Evolutionary conservation across 2,888 invertebrate genomes (phyloP).

Genomic region (Drosophila mulleri): DNA sequence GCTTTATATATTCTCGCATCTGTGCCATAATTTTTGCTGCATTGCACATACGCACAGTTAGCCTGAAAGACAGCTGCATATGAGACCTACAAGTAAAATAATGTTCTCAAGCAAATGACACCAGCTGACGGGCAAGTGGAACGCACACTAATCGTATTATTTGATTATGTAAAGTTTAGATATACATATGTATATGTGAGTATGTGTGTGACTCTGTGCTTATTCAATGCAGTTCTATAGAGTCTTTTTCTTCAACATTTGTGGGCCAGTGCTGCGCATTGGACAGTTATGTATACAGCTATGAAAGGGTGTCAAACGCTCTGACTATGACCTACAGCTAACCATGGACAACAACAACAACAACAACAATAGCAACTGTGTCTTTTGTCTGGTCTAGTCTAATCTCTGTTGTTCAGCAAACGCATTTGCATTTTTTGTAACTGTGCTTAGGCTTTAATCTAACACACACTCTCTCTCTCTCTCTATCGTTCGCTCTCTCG

Average conservation of each 20-base stretch:
- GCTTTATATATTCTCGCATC: not conserved
- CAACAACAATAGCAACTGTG: constrained; percentile 25
- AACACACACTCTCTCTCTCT: not conserved
- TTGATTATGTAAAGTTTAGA: constrained; percentile 47
- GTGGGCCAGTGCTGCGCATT: constrained; percentile 40
- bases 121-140: constrained; percentile 9
- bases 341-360: constrained; percentile 21
- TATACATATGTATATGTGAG: not conserved
- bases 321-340: constrained; percentile 63
- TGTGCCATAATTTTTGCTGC: constrained; percentile 30
- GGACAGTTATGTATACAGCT: constrained; percentile 31
- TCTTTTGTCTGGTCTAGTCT: constrained; percentile 52
- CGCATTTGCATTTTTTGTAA: constrained; percentile 70
- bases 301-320: constrained; percentile 67
- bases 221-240: constrained; percentile 22
- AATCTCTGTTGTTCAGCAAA: constrained; percentile 50
- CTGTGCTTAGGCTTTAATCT: constrained; percentile 38
- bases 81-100: constrained; percentile 7
- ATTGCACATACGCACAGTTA: constrained; percentile 64
- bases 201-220: not conserved
- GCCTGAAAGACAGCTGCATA: constrained; percentile 21
- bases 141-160: constrained; percentile 35
- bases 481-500: no score
- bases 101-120: constrained; percentile 26
- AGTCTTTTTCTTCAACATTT: constrained; percentile 16